Conservation (phyloP, 2,888 invertebrate genomes). For the Polylopha cassiicola region DNA sequence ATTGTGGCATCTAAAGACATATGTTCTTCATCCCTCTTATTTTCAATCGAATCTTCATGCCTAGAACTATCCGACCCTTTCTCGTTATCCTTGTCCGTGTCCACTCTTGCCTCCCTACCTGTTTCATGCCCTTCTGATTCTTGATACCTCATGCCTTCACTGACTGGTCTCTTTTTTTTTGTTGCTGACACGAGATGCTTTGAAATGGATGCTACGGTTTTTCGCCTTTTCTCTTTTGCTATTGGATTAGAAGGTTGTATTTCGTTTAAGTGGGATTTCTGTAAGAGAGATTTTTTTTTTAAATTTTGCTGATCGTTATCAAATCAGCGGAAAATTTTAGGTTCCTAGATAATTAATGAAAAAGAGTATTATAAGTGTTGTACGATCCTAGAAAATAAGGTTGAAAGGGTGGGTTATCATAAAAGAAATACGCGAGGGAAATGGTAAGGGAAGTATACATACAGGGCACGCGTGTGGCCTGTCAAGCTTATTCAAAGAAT, state of each 20-base stretch:
- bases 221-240: slow-evolving; percentile 44
- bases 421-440: too few relatives aligned
- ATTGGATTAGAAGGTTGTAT: slow-evolving; percentile 11
- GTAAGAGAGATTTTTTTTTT: slow-evolving; percentile 16
- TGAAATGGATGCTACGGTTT: slow-evolving; percentile 31
- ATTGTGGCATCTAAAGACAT: slow-evolving; percentile 40
- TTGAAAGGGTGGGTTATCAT: too few relatives aligned
- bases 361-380: too few relatives aligned
- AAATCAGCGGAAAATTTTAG: too few relatives aligned
- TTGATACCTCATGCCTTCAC: background rate
- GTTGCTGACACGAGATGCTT: slow-evolving; percentile 26
- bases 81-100: too few relatives aligned
- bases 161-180: slow-evolving; percentile 6
- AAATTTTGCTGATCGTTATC: too few relatives aligned
- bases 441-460: too few relatives aligned
- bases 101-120: too few relatives aligned
- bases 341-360: too few relatives aligned
- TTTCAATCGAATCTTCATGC: slow-evolving; percentile 7
- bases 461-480: too few relatives aligned
- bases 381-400: too few relatives aligned
- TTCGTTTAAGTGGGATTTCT: slow-evolving; percentile 27
- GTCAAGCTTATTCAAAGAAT: too few relatives aligned
- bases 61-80: slow-evolving; percentile 6
- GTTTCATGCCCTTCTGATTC: slow-evolving; percentile 3
- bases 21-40: slow-evolving; percentile 22